A percentile compares a stretch with the other conserved stretches of the same genome.
These are phyloP conservation scores for Caenorhabditis inopinata DNA, from an alignment of 1,140 invertebrate genomes.

Conservation along the genomic window DNA sequence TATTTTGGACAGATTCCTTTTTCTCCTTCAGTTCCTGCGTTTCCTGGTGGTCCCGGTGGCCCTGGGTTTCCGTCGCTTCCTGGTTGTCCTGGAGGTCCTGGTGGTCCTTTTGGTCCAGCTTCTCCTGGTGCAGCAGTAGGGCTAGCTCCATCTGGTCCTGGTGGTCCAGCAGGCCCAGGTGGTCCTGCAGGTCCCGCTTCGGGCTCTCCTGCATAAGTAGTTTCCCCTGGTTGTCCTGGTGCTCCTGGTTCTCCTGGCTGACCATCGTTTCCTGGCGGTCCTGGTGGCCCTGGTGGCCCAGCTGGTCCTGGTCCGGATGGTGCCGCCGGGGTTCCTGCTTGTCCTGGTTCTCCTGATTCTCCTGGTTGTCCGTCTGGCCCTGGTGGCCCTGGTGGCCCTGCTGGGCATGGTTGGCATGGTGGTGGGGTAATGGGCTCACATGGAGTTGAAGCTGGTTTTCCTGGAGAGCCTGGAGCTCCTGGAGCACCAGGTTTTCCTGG, in stretches of 20 bases:
- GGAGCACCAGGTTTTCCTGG: slow-evolving; percentile 61
- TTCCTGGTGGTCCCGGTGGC: slow-evolving; percentile 6
- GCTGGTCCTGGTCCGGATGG: slow-evolving; percentile 39
- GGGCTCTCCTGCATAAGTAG: background rate
- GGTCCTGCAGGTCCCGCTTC: slow-evolving; percentile 19
- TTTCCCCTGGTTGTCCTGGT: background rate
- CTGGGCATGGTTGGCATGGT: slow-evolving; percentile 56
- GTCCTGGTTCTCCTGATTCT: slow-evolving; percentile 46
- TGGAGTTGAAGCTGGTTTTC: slow-evolving; percentile 32
- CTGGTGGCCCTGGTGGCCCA: slow-evolving; percentile 33
- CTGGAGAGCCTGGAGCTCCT: slow-evolving; percentile 49
- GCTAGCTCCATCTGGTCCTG: slow-evolving; percentile 16
- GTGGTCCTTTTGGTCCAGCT: slow-evolving; percentile 41
- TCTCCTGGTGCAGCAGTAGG: background rate
- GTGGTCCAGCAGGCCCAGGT: slow-evolving; percentile 19
- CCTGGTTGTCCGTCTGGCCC: slow-evolving; percentile 45
- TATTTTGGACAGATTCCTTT: slow-evolving; percentile 43
- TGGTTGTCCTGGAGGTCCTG: slow-evolving; percentile 51
- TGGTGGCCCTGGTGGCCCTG: slow-evolving; percentile 45
- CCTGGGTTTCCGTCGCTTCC: slow-evolving; percentile 50
- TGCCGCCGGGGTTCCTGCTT: slow-evolving; percentile 35
- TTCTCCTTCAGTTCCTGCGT: slow-evolving; percentile 33
- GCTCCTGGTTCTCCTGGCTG: slow-evolving; percentile 24
- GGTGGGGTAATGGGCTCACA: slow-evolving; percentile 57
- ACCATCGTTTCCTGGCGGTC: slow-evolving; percentile 35